Percentiles rank a stretch among this genome's conserved stretches.
Conservation (phyloP, 2,113 vertebrate species). For the Nansenia antarctica region DNA sequence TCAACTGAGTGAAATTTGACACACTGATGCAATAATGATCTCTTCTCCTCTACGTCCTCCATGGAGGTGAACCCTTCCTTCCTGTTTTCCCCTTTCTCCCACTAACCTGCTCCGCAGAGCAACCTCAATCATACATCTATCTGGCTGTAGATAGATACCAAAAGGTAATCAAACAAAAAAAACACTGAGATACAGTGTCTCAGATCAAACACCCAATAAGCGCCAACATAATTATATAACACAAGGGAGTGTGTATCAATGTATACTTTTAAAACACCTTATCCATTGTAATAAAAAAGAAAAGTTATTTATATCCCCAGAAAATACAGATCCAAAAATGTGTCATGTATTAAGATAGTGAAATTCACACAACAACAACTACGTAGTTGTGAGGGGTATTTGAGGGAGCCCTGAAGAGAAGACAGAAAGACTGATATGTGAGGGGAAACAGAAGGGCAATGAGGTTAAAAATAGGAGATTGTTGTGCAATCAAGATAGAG, state of each 20-base stretch:
- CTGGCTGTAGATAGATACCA: too few relatives aligned
- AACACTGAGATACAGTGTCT: too few relatives aligned
- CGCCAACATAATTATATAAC: too few relatives aligned
- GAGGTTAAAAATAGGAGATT: neutral
- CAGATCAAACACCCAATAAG: too few relatives aligned
- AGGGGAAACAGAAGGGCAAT: neutral
- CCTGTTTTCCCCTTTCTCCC: too few relatives aligned
- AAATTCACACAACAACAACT: slow-evolving; percentile 1
- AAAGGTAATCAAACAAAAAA: too few relatives aligned
- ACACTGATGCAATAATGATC: too few relatives aligned
- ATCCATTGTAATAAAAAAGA: slow-evolving; percentile 26
- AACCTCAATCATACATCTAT: too few relatives aligned
- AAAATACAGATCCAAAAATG: slow-evolving; percentile 19
- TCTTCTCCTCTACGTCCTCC: too few relatives aligned
- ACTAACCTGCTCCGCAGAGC: too few relatives aligned
- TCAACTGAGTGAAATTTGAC: neutral
- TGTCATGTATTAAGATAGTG: neutral
- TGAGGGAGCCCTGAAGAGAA: neutral
- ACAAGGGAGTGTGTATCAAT: too few relatives aligned
- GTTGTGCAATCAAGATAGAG: neutral
- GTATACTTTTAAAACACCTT: slow-evolving; percentile 33
- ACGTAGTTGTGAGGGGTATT: neutral
- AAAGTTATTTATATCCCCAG: slow-evolving; percentile 25
- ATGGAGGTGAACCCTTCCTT: too few relatives aligned
- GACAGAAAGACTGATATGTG: neutral